Evolutionary conservation across 2,113 vertebrate genomes (phyloP), one percentile per base, ranked within the genome.

Genomic region (Labeo rohita): DNA sequence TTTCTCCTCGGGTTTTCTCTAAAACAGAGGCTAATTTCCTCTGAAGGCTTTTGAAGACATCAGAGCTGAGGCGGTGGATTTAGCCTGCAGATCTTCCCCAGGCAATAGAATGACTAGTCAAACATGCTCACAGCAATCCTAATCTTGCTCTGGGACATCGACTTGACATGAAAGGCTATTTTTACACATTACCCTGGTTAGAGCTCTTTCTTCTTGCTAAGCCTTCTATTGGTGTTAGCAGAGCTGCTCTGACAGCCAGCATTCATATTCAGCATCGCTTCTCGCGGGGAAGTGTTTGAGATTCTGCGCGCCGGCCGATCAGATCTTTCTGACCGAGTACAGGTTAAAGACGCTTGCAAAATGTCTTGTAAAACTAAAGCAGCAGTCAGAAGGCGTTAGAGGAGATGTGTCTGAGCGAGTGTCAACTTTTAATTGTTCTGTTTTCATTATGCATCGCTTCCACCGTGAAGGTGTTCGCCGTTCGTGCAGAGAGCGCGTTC

Each of bases 71-170:
- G 92, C 92, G 93, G 95, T 93, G 94, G 94, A 95, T 94, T 95
- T 96, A 90, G 96, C 96, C 96, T 89, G 91, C 89, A 94, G 96
- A 96, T 93, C 92, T 91, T 97, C 96, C 96, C 94, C 90, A 92
- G 96, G 96, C 95, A 88, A 94, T 90, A 92, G 91, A 93, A 94
- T 93, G 94, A 94, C 93, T 91, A 95, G 88, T 94, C 93, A 94
- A 94, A 93, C 94, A 94, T 91, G 95, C 94, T 96, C 94, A 94
- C 92, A 95, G 96, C 93, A 92, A 91, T 90, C 90, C 93, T 95
- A 94, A 95, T 95, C 95, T 95, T 93, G 95, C 95, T 95, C 92
- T 93, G 94, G 94, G 95, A 96, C 94, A 95, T 87, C 86, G 84
- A 87, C 92, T 93, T 91, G 92, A 95, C 94, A 95, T 95, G 93